Percentiles rank a stretch among this genome's conserved stretches.
Evolutionary conservation across 30 jellyfish, hydroid and myxozoan genomes (phyloP).

Genomic region (Aurelia aurita complex sp. Pacific): DNA sequence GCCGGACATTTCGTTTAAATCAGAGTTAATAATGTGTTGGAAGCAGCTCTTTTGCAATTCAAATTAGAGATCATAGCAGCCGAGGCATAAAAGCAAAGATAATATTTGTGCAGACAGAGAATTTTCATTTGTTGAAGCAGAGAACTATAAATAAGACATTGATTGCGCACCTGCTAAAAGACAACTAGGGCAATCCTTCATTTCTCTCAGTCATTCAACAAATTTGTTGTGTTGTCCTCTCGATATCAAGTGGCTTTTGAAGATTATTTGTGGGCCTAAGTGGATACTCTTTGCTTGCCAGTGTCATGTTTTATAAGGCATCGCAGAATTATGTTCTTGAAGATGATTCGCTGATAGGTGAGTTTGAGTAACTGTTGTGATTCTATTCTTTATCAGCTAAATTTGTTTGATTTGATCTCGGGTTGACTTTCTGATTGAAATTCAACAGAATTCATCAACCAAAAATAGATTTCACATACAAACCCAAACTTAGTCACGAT

Average conservation of each 20-base stretch:
- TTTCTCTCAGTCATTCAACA: too few relatives aligned
- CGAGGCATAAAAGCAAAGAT: conserved; percentile 11
- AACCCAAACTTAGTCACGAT: too few relatives aligned
- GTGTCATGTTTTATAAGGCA: conserved; percentile 46
- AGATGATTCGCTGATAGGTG: conserved; percentile 25
- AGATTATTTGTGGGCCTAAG: too few relatives aligned
- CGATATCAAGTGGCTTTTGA: too few relatives aligned
- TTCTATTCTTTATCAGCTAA: too few relatives aligned
- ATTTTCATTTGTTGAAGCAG: neutral
- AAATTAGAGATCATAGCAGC: neutral
- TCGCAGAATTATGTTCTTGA: conserved; percentile 54
- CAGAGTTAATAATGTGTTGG: neutral
- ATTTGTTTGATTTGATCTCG: too few relatives aligned
- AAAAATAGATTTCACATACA: too few relatives aligned
- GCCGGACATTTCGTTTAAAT: too few relatives aligned
- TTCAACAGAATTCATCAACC: too few relatives aligned
- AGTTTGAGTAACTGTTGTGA: neutral
- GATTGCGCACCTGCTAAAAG: conserved; percentile 11
- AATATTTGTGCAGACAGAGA: conserved; percentile 17
- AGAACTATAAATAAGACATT: neutral
- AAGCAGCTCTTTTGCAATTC: neutral
- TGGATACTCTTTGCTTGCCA: neutral
- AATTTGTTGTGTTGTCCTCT: too few relatives aligned
- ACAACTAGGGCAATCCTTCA: neutral
- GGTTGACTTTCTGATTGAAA: too few relatives aligned